Conservation (phyloP, 2,888 invertebrate genomes). For the Thyatira batis region DNA sequence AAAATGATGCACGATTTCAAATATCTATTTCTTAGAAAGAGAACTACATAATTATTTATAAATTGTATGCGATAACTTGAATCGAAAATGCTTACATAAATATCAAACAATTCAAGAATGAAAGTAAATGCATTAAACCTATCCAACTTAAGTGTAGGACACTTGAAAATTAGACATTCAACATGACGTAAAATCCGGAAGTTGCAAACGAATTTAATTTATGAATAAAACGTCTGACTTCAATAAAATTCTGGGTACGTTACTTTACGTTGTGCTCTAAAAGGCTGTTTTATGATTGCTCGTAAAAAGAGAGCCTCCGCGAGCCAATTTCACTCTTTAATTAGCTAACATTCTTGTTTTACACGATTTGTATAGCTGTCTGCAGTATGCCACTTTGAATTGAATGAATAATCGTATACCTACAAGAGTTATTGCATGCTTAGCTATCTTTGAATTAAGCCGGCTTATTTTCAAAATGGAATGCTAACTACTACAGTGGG, state of each 20-base stretch:
- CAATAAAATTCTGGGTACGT: constrained; percentile 57
- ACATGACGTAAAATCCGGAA: constrained; percentile 46
- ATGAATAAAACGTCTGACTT: constrained; percentile 53
- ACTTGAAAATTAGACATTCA: constrained; percentile 29
- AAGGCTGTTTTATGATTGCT: constrained; percentile 73
- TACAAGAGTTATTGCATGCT: background rate
- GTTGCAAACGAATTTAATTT: constrained; percentile 57
- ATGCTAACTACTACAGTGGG: background rate
- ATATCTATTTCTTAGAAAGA: no score
- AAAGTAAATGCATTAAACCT: constrained; percentile 13
- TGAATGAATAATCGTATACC: background rate
- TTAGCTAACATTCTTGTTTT: constrained; percentile 66
- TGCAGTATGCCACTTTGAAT: constrained; percentile 10
- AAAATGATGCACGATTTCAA: no score
- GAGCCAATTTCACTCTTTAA: constrained; percentile 73
- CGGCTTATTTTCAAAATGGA: background rate
- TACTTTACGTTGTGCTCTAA: constrained; percentile 65
- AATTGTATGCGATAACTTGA: no score
- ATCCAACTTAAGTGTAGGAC: constrained; percentile 23
- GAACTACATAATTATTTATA: no score
- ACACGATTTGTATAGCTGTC: constrained; percentile 36
- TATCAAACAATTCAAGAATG: constrained; percentile 9
- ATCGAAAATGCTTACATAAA: background rate
- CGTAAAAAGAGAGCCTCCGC: constrained; percentile 65
- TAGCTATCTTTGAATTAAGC: background rate